A percentile compares a stretch with the other conserved stretches of the same genome.
Evolutionary conservation across 2,113 vertebrate genomes (phyloP).

Genomic region (Bos javanicus): DNA sequence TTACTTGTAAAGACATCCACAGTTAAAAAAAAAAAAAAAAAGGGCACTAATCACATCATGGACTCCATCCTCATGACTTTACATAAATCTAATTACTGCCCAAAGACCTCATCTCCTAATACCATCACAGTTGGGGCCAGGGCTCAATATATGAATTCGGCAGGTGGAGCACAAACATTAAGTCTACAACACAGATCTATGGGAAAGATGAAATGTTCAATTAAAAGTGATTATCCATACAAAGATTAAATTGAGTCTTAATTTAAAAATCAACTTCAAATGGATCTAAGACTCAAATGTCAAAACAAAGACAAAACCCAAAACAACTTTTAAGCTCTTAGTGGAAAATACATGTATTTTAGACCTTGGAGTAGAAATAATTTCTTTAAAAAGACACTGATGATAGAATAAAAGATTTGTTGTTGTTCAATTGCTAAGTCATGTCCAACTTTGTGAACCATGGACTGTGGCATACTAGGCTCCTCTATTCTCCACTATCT

Average conservation of each 20-base stretch:
- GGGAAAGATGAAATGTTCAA: not conserved
- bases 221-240: not conserved
- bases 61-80: not conserved
- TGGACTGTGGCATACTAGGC: not conserved
- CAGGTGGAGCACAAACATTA: not conserved
- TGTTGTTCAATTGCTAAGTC: not conserved
- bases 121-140: not conserved
- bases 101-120: not conserved
- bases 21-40: not conserved
- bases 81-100: not conserved
- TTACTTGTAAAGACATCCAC: not conserved
- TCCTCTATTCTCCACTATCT: not conserved
- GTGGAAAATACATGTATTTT: not conserved
- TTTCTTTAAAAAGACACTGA: not conserved
- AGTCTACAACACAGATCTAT: not conserved
- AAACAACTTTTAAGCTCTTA: not conserved
- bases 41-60: not conserved
- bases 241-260: not conserved
- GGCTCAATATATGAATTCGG: not conserved
- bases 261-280: conserved; percentile 8
- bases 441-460: not conserved
- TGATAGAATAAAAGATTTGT: not conserved
- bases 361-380: not conserved
- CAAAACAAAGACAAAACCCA: not conserved
- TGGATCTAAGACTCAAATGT: not conserved